Evolutionary conservation across 2,888 invertebrate species (phyloP), one percentile per base, ranked within the genome.

Genomic region (Drosophila suboccidentalis): DNA sequence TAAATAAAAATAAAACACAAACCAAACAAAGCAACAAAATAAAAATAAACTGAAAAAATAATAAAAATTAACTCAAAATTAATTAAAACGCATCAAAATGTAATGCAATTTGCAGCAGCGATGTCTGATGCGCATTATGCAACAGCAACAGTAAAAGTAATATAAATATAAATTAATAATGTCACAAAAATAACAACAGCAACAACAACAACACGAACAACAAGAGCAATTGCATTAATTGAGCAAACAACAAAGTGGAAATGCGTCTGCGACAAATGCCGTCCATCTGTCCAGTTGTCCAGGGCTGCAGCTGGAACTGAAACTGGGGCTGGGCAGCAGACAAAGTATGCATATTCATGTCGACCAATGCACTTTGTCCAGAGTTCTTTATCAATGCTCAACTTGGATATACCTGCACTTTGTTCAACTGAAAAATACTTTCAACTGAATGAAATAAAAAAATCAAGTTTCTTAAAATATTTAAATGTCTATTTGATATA

Each of bases 61-160:
- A 69, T 64, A 65, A 59, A 90, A 91, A 88, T 91, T 90, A 91
- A 91, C 89, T 90, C 86, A 91, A 91, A 91, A 91, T 91, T 91
- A 91, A 91, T 91, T 90, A 91, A 91, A 90, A 82, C 80, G 87
- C 84, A 84, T 84, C 89, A 71, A 80, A 86, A 87, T 76, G 73
- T 87, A 79, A 83, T 85, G 73, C 76, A 80, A 85, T 80, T 78
- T 81, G 73, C 65, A 70, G 38, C 76, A 65, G 61, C 65, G 5
- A 62, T 55, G 67, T 51, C 65, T 67, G 74, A 59, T 63, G 78
- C 39, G 43, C 60, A 74, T 78, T 78, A 78, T 75, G 81, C 77
- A 73, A 75, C 58, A 59, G 72, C 60, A n/a, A 36, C 34, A 55
- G 58, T 75, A 77, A 83, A 80, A 79, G 82, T 87, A 78, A 87